phyloP scores from a whole-genome alignment of 2,113 vertebrate species.

The Charadrius vociferus region DNA sequence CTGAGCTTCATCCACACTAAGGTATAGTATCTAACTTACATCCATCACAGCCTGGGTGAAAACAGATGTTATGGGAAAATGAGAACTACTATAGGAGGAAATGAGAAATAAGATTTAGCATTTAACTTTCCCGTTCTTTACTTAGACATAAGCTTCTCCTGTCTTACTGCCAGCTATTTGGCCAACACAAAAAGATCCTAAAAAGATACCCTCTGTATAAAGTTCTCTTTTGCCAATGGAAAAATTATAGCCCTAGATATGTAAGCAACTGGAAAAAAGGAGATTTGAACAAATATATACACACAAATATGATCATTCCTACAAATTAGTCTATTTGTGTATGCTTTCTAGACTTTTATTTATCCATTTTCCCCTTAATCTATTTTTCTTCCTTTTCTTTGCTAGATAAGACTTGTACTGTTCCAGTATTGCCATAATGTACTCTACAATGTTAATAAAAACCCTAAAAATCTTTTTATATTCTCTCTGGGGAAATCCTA shows the following conservation, averaged over 20 bases:
- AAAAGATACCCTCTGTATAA: neutral
- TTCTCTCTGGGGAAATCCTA: neutral
- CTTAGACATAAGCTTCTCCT: neutral
- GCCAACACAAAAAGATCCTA: neutral
- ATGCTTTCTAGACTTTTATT: neutral
- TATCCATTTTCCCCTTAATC: neutral
- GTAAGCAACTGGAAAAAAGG: neutral
- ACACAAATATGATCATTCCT: too few species aligned
- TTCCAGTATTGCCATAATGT: too few species aligned
- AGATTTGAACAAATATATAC: neutral
- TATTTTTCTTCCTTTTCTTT: neutral
- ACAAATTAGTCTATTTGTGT: neutral
- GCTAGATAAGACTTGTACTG: neutral
- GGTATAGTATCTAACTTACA: neutral
- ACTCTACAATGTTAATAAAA: neutral
- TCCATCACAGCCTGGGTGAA: neutral
- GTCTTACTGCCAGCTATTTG: neutral
- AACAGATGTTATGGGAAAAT: neutral
- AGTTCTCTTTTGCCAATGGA: neutral
- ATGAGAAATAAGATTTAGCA: neutral
- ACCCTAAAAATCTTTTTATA: neutral
- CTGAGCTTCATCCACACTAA: neutral
- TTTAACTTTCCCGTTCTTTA: neutral
- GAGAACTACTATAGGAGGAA: neutral
- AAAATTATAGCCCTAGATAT: neutral